Evolutionary conservation across 2,113 vertebrate genomes (phyloP).

Genomic region (Ginglymostoma cirratum): DNA sequence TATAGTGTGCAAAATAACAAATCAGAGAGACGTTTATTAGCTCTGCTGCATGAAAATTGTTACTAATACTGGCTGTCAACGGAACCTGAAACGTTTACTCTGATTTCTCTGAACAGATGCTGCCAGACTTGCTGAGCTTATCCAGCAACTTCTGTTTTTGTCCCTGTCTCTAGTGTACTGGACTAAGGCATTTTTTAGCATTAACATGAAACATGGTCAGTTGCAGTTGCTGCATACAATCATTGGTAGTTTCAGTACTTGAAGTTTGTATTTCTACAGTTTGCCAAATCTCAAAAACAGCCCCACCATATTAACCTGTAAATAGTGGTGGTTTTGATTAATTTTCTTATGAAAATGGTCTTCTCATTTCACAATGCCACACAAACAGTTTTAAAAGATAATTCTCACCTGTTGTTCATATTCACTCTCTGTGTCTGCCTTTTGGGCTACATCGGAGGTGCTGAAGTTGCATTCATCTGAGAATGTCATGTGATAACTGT

Average conservation of each 20-base stretch:
- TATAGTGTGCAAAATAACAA: not conserved
- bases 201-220: not conserved
- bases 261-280: not conserved
- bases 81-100: too few relatives aligned
- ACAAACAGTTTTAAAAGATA: not conserved
- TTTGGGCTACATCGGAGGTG: not conserved
- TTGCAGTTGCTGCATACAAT: not conserved
- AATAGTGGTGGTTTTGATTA: not conserved
- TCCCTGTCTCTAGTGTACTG: not conserved
- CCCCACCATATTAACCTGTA: not conserved
- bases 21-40: not conserved
- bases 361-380: not conserved
- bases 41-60: not conserved
- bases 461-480: not conserved
- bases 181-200: not conserved
- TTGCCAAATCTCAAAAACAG: not conserved
- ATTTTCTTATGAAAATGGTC: not conserved
- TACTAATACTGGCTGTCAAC: not conserved
- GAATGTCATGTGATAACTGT: conserved; percentile 7
- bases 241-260: not conserved
- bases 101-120: too few relatives aligned
- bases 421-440: not conserved
- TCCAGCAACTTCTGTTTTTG: too few relatives aligned
- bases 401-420: not conserved
- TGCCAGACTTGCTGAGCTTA: too few relatives aligned